Evolutionary conservation across 2,113 vertebrate genomes (phyloP).

Genomic region (Anoplopoma fimbria): DNA sequence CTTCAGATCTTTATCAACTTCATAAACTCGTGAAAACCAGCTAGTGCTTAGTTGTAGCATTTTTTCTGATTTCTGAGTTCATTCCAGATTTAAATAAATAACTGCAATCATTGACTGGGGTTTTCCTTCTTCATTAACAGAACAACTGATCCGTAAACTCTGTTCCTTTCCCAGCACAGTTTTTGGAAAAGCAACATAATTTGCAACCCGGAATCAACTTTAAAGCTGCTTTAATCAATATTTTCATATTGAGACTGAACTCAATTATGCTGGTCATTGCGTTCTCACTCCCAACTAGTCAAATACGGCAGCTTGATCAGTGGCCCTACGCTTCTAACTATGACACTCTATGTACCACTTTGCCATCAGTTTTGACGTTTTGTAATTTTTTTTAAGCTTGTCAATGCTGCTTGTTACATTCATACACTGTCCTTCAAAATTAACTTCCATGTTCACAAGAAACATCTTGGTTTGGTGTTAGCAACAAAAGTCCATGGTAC

Average conservation of each 20-base stretch:
- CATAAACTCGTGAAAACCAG: background rate
- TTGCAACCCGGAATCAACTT: background rate
- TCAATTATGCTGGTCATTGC: background rate
- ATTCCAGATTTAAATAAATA: background rate
- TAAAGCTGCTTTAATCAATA: background rate
- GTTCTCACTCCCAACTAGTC: background rate
- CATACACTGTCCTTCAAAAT: background rate
- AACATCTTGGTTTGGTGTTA: background rate
- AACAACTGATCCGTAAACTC: background rate
- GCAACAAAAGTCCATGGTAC: background rate
- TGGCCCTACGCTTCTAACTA: background rate
- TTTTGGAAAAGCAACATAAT: background rate
- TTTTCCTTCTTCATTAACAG: background rate
- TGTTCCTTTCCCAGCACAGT: background rate
- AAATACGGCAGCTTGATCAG: background rate
- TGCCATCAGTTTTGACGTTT: too few species aligned
- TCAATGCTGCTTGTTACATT: background rate
- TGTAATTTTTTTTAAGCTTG: too few species aligned
- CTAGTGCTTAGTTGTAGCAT: background rate
- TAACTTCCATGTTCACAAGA: background rate
- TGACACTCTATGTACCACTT: background rate
- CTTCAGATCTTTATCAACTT: constrained; percentile 13
- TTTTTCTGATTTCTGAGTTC: background rate
- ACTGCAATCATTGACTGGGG: background rate
- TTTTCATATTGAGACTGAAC: background rate